Percentiles rank a stretch among this genome's conserved stretches.
phyloP scores from a whole-genome alignment of 2,888 invertebrate genomes.

The Clivina fossor region DNA sequence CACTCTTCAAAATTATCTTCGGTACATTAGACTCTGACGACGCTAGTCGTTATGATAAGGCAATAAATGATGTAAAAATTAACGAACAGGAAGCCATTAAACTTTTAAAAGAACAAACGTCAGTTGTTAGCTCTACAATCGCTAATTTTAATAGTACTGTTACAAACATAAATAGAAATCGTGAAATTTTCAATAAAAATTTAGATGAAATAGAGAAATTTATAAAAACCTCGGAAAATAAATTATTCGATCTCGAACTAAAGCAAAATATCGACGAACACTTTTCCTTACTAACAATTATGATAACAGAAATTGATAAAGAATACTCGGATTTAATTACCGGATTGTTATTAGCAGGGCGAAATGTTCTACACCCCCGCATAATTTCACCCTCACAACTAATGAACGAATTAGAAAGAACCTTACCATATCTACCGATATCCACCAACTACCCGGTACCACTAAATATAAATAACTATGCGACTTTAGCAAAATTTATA shows the following conservation, averaged over 20 bases:
- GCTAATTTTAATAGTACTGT: constrained; percentile 36
- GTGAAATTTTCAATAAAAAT: constrained; percentile 29
- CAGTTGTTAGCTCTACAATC: constrained; percentile 29
- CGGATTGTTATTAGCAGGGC: constrained; percentile 30
- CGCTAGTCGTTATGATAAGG: constrained; percentile 35
- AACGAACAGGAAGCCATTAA: background rate
- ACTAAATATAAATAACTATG: constrained; percentile 18
- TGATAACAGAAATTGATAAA: background rate
- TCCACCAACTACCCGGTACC: constrained; percentile 30
- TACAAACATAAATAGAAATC: constrained; percentile 32
- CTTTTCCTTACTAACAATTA: constrained; percentile 32
- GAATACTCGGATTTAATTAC: constrained; percentile 10
- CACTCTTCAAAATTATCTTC: constrained; percentile 32
- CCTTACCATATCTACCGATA: background rate
- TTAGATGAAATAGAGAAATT: constrained; percentile 11
- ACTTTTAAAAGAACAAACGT: constrained; percentile 6
- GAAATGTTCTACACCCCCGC: constrained; percentile 35
- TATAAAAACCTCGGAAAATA: background rate
- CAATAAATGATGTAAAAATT: constrained; percentile 24
- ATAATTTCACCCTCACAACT: constrained; percentile 33
- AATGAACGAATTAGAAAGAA: background rate
- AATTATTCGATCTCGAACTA: constrained; percentile 31
- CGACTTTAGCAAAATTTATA: constrained; percentile 31
- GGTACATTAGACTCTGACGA: constrained; percentile 37
- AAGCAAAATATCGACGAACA: constrained; percentile 37